These are phyloP conservation scores for Hydrochoerus hydrochaeris DNA, from an alignment of 2,113 vertebrate species.

Conservation along the genomic window DNA sequence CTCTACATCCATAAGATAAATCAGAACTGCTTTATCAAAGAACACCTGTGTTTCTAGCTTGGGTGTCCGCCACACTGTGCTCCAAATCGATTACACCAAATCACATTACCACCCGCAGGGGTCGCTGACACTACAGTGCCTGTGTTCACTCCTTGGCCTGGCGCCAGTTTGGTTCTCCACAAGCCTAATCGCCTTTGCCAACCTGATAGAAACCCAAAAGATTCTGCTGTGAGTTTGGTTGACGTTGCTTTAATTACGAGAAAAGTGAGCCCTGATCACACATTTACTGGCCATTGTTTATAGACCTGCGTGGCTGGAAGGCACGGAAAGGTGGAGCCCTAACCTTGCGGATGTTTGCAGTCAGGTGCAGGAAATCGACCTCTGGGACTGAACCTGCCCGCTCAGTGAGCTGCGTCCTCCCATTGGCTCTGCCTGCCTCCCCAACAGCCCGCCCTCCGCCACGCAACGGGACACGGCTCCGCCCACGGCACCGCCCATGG, in stretches of 20 bases:
- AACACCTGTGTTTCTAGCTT: constrained; percentile 34
- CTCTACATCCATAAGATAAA: not conserved
- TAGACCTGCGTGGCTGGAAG: not conserved
- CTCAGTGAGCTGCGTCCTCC: not conserved
- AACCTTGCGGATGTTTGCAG: accelerated
- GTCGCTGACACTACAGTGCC: not conserved
- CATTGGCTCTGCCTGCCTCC: not conserved
- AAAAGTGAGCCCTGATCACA: not conserved
- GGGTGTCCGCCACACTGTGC: not conserved
- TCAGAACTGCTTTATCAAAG: not conserved
- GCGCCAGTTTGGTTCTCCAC: not conserved
- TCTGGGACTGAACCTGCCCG: no score
- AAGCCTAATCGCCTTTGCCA: not conserved
- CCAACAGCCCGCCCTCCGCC: not conserved
- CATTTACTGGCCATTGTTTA: not conserved
- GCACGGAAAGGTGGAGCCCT: not conserved
- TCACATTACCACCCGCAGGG: not conserved
- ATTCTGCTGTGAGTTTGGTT: not conserved
- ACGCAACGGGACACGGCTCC: no score
- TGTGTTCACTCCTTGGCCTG: not conserved
- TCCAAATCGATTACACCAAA: not conserved
- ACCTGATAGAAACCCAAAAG: not conserved
- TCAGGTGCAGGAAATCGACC: not conserved
- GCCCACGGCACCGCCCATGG: no score
- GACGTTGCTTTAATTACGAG: not conserved